Evolutionary conservation across 2,888 invertebrate genomes (phyloP).

Genomic region (Orthosia incerta): DNA sequence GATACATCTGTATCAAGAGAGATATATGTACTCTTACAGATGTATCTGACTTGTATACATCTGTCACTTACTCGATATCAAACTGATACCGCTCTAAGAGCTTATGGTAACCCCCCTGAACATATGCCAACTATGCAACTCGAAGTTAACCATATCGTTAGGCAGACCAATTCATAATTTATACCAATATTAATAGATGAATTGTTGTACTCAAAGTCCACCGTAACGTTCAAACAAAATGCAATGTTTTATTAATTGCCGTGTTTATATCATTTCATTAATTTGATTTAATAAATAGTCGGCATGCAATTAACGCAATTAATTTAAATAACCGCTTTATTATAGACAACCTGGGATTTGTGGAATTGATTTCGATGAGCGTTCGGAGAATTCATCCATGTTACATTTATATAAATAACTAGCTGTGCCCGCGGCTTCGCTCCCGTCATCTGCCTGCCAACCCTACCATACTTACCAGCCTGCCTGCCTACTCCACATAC

Average conservation of each 20-base stretch:
- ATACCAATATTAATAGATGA: not conserved
- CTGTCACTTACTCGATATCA: no score
- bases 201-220: not conserved
- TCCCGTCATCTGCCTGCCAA: no score
- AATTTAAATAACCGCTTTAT: constrained; percentile 26
- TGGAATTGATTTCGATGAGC: constrained; percentile 41
- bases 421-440: no score
- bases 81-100: no score
- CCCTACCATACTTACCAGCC: no score
- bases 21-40: no score
- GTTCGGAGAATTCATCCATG: constrained; percentile 37
- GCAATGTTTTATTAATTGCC: not conserved
- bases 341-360: constrained; percentile 46
- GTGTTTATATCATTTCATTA: constrained; percentile 2
- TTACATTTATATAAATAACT: not conserved
- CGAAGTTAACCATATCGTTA: not conserved
- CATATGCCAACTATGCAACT: not conserved
- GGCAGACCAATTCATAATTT: not conserved
- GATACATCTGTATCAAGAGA: no score
- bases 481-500: no score
- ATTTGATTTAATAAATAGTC: constrained; percentile 27
- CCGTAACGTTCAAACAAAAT: not conserved
- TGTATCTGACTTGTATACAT: no score
- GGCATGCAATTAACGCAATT: constrained; percentile 19
- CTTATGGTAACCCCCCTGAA: no score